Evolutionary conservation across 1,140 invertebrate species (phyloP), one percentile per base, ranked within the genome.

Genomic region (Rhagoletis zephyria): DNA sequence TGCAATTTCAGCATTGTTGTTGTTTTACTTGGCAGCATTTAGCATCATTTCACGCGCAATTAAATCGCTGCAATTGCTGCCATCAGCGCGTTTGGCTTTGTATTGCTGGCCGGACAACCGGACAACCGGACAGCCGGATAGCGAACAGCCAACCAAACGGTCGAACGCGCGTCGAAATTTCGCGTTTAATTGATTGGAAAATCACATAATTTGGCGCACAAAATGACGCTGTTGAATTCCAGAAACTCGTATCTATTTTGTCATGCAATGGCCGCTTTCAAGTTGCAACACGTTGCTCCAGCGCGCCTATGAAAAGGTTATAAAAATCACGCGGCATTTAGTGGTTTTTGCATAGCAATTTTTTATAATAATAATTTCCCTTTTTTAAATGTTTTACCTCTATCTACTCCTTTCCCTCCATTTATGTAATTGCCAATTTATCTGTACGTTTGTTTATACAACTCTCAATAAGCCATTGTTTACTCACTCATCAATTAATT

Each of bases 161-260:
- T 30, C 30, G 30, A 30, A 30, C 30, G 4, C 14, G 0, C 45
- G 45, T 45, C 51, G 10, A n/a, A 19, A 63, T 87, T 81, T 48
- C 87, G 48, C 64, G 61, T 87, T 63, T 64, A 88, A 88, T 88
- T 88, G 88, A 88, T 88, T 88, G 88, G 88, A 88, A 88, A 88
- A 88, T 88, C 65, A 87, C 85, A 87, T 88, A 87, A 88, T 87
- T 88, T 87, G 85, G 51, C 59, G 87, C 1, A 63, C 59, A 85
- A 16, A 63, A 42, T 56, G 19, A 9, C 12, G 6, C 12, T 30
- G 40, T 14, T 70, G 65, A 14, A 40, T 42, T 74, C 6, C 67
- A 74, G 12, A 42, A 6, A 48, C 16, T 14, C 67, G 30, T 30
- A 30, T 30, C 30, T 30, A 30, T 42, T 74, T 74, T 74, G 42